Percentiles rank a stretch among this genome's conserved stretches.
These are phyloP conservation scores for Rhagonycha fulva DNA, from an alignment of 2,888 invertebrate genomes.

Conservation along the genomic window DNA sequence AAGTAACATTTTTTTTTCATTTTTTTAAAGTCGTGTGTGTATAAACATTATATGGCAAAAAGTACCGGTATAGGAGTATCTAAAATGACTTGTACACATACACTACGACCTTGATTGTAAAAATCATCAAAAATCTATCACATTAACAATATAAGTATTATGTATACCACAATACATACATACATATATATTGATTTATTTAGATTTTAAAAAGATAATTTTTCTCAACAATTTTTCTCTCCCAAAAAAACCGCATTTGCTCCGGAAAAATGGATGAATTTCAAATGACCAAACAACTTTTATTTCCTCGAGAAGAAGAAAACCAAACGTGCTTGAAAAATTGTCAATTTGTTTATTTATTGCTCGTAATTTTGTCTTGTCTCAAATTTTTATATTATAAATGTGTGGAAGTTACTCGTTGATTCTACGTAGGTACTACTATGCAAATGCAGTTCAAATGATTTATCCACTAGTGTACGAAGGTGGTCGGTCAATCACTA, in stretches of 20 bases:
- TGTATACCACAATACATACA: neutral
- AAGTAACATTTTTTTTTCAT: constrained; percentile 19
- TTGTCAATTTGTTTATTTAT: neutral
- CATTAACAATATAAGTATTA: constrained; percentile 53
- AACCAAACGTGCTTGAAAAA: neutral
- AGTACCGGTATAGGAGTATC: constrained; percentile 58
- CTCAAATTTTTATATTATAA: neutral
- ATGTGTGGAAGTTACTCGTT: neutral
- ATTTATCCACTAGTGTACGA: neutral
- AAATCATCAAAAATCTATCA: constrained; percentile 72
- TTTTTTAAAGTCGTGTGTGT: constrained; percentile 47
- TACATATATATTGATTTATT: constrained; percentile 1
- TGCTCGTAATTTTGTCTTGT: neutral
- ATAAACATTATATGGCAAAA: constrained; percentile 54
- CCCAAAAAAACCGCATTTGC: neutral
- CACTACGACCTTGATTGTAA: constrained; percentile 65
- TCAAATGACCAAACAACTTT: neutral
- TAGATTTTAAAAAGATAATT: constrained; percentile 4
- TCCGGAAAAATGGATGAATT: neutral
- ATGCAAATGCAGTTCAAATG: neutral
- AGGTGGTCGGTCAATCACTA: neutral
- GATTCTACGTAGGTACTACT: neutral
- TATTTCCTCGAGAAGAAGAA: neutral
- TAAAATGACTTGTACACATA: constrained; percentile 58
- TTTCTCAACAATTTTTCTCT: neutral